Evolutionary conservation across 2,797 vertebrate species (phyloP).

Genomic region (Myiotriccus ornatus): DNA sequence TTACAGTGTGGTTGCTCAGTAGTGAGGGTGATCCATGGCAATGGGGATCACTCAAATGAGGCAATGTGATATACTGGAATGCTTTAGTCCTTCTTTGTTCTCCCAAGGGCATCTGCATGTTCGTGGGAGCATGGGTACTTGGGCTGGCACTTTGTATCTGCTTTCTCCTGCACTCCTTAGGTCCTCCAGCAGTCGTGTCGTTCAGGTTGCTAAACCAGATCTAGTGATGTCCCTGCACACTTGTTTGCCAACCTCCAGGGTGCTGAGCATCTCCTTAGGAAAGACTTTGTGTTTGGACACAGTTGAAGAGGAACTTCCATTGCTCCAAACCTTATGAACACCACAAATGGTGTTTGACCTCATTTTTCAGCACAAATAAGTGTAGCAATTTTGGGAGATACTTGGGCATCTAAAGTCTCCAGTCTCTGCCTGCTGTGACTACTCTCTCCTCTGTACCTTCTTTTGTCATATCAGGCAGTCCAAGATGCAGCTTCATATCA

Average conservation of each 20-base stretch:
- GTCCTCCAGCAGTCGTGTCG: not conserved
- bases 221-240: not conserved
- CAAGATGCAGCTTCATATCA: not conserved
- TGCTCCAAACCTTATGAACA: not conserved
- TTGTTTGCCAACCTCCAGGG: not conserved
- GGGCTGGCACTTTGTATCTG: not conserved
- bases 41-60: not conserved
- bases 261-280: not conserved
- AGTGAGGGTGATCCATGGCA: rapidly evolving
- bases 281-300: not conserved
- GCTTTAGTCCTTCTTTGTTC: not conserved
- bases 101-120: not conserved
- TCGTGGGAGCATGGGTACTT: not conserved
- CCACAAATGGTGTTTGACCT: not conserved
- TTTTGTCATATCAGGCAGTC: not conserved
- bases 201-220: not conserved
- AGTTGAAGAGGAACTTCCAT: not conserved
- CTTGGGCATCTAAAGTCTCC: not conserved
- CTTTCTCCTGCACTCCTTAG: not conserved
- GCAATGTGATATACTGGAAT: not conserved
- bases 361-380: not conserved
- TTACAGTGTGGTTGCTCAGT: not conserved
- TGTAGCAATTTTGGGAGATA: not conserved
- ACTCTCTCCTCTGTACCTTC: not conserved
- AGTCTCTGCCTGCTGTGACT: not conserved